These are phyloP conservation scores for Hephaestus fuliginosus DNA, from an alignment of 2,797 vertebrate genomes.

Conservation along the genomic window DNA sequence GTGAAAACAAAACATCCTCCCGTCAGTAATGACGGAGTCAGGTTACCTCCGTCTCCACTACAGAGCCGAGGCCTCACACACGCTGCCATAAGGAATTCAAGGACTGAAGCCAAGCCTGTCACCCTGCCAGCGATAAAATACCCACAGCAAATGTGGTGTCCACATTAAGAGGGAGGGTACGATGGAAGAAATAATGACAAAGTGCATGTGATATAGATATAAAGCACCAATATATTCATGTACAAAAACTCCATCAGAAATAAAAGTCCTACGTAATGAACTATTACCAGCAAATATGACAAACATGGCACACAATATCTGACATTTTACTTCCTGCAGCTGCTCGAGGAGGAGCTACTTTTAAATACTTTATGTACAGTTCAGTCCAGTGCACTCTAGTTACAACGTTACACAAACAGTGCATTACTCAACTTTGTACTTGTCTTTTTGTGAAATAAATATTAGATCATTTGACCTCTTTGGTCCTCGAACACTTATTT, in stretches of 20 bases:
- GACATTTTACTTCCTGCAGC: not conserved
- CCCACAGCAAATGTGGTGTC: not conserved
- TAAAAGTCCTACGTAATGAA: not conserved
- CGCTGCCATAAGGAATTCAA: not conserved
- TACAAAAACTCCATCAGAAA: not conserved
- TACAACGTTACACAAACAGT: not conserved
- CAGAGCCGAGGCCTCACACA: constrained; percentile 1
- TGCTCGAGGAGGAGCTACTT: not conserved
- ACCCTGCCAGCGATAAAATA: constrained; percentile 13
- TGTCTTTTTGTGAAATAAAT: not conserved
- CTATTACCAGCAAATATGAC: not conserved
- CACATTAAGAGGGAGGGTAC: not conserved
- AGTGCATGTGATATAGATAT: not conserved
- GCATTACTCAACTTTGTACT: not conserved
- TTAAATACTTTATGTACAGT: not conserved
- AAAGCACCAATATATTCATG: not conserved
- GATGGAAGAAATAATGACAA: not conserved
- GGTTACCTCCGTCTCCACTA: not conserved
- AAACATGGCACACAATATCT: not conserved
- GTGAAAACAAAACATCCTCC: not conserved
- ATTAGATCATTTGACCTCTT: not conserved
- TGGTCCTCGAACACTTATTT: not conserved
- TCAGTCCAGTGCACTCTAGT: not conserved
- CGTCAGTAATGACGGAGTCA: not conserved
- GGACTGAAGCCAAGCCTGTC: not conserved